Evolutionary conservation across 2,113 vertebrate genomes (phyloP).

Genomic region (Cebus imitator): DNA sequence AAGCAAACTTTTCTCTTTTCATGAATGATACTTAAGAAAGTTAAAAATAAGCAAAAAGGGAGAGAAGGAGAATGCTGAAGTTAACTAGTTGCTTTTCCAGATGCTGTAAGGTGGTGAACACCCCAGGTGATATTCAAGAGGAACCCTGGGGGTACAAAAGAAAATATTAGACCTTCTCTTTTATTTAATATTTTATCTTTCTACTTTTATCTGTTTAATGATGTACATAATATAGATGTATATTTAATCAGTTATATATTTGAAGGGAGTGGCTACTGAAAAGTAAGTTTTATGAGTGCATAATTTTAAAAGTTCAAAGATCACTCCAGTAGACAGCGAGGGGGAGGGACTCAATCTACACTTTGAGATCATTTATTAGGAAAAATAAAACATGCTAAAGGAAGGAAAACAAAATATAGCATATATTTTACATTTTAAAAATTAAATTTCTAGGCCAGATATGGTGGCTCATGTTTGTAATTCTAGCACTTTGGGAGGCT

Average conservation of each 20-base stretch:
- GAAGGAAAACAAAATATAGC: background rate
- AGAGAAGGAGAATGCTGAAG: background rate
- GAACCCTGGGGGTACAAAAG: background rate
- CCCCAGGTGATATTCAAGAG: background rate
- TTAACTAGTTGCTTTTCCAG: background rate
- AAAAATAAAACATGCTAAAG: background rate
- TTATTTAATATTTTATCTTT: background rate
- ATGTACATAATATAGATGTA: background rate
- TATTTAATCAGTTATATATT: background rate
- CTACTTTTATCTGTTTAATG: conserved; percentile 2
- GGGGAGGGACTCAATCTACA: background rate
- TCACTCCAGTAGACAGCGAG: background rate
- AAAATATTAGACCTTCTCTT: background rate
- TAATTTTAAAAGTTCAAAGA: background rate
- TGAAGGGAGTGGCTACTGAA: background rate
- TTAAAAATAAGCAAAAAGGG: background rate
- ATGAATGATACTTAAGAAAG: conserved; percentile 4
- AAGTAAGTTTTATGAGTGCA: background rate
- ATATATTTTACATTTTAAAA: conserved; percentile 19
- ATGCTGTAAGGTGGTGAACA: background rate
- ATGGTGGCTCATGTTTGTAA: too few relatives aligned
- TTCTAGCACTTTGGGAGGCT: too few relatives aligned
- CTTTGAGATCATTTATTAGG: background rate
- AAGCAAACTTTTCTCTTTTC: conserved; percentile 11
- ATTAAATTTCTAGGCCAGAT: background rate